Evolutionary conservation across 1,140 invertebrate genomes (phyloP).

Genomic region (Neotoxoptera formosana): DNA sequence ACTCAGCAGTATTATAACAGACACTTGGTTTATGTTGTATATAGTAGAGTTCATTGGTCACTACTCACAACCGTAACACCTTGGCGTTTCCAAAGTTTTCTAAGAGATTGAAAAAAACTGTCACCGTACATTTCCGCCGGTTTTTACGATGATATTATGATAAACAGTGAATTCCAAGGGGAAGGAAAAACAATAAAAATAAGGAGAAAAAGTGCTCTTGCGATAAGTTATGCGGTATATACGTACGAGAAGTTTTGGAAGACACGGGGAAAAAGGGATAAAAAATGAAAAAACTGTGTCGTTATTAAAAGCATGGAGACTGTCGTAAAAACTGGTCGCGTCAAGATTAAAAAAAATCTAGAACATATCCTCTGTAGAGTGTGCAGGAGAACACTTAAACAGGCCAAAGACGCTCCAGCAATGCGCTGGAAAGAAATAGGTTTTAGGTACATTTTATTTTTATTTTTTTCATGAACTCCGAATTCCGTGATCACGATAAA

Average conservation of each 20-base stretch:
- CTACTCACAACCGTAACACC: background rate
- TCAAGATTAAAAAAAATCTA: constrained; percentile 47
- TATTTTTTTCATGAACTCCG: background rate
- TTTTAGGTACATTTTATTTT: background rate
- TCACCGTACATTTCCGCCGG: constrained; percentile 32
- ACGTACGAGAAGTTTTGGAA: constrained; percentile 26
- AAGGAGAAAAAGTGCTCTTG: background rate
- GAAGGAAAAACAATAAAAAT: constrained; percentile 41
- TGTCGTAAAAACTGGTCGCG: constrained; percentile 42
- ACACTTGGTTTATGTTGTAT: background rate
- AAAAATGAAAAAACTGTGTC: constrained; percentile 38
- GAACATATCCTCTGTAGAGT: constrained; percentile 17
- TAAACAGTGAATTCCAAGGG: background rate
- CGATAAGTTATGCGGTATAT: constrained; percentile 28
- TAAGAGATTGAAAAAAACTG: constrained; percentile 49
- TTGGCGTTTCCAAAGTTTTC: constrained; percentile 11
- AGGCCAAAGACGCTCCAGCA: background rate
- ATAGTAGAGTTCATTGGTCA: constrained; percentile 27
- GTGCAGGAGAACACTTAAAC: background rate
- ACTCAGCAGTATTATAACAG: background rate
- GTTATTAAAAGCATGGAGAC: constrained; percentile 37
- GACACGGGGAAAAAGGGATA: background rate
- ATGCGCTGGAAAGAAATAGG: background rate
- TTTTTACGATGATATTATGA: constrained; percentile 41
- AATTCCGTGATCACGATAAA: background rate